Evolutionary conservation across 2,797 vertebrate species (phyloP).

Genomic region (Gadopsis bispinosus): DNA sequence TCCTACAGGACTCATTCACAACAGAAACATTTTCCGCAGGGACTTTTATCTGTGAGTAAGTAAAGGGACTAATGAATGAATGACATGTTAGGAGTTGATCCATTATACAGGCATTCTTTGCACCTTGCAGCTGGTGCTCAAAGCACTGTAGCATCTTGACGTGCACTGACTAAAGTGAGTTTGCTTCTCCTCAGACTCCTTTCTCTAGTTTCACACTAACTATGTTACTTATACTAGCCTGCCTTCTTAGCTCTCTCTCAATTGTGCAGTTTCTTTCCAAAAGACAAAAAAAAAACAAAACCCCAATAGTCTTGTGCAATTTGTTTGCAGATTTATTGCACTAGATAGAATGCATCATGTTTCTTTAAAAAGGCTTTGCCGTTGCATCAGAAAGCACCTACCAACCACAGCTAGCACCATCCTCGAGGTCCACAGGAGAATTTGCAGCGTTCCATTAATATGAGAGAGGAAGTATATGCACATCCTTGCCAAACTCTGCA

Average conservation of each 20-base stretch:
- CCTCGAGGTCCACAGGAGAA: slow-evolving; percentile 6
- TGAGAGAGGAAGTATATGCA: slow-evolving; percentile 17
- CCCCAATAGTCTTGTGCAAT: not conserved
- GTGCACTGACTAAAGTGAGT: not conserved
- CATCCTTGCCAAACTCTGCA: slow-evolving; percentile 8
- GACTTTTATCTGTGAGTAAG: not conserved
- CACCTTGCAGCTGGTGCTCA: not conserved
- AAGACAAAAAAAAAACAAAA: slow-evolving; percentile 18
- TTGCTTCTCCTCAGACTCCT: not conserved
- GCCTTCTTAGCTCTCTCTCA: slow-evolving; percentile 1
- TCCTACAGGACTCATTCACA: not conserved
- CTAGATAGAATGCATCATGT: slow-evolving; percentile 19
- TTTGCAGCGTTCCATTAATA: slow-evolving; percentile 3
- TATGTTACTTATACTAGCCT: not conserved
- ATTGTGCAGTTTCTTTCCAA: not conserved
- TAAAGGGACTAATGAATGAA: not conserved
- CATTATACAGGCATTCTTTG: not conserved
- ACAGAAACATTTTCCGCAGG: not conserved
- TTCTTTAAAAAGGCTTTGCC: slow-evolving; percentile 7
- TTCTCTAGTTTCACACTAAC: not conserved
- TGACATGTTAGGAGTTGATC: slow-evolving; percentile 1
- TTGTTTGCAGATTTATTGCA: slow-evolving; percentile 35
- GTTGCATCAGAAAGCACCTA: slow-evolving; percentile 34
- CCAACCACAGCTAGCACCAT: slow-evolving; percentile 8
- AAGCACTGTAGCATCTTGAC: slow-evolving; percentile 1